Conservation (phyloP, 1,140 invertebrate species). For the Megalopta genalis region DNA sequence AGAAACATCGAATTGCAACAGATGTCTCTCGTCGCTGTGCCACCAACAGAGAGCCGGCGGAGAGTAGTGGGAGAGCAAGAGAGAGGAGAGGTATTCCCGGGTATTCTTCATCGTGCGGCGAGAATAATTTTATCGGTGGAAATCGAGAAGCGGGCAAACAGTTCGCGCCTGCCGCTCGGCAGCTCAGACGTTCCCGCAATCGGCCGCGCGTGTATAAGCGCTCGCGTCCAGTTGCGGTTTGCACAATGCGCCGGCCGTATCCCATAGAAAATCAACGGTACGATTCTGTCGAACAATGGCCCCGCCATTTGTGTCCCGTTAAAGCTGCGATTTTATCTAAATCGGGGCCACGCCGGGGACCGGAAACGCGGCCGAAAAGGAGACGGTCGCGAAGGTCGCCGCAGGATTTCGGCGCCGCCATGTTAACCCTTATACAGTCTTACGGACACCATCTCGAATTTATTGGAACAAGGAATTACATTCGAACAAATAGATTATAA, state of each 20-base stretch:
- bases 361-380: slow-evolving; percentile 33
- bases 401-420: slow-evolving; percentile 37
- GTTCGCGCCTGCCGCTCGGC: slow-evolving; percentile 46
- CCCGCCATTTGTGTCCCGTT: slow-evolving; percentile 59
- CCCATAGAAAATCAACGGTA: slow-evolving; percentile 70
- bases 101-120: slow-evolving; percentile 25
- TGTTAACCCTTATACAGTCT: no score
- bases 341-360: not conserved
- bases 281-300: slow-evolving; percentile 66
- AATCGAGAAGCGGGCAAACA: slow-evolving; percentile 56
- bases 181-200: slow-evolving; percentile 43
- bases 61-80: no score
- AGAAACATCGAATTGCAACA: slow-evolving; percentile 27
- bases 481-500: no score
- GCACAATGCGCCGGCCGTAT: slow-evolving; percentile 62
- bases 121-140: slow-evolving; percentile 63
- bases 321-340: slow-evolving; percentile 66
- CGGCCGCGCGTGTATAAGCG: slow-evolving; percentile 37
- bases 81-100: slow-evolving; percentile 3
- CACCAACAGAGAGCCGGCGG: not conserved
- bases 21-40: slow-evolving; percentile 20
- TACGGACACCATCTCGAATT: no score
- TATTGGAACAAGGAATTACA: no score
- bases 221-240: slow-evolving; percentile 56
- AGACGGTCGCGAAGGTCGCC: slow-evolving; percentile 26